Evolutionary conservation across 2,888 invertebrate genomes (phyloP).

Genomic region (Theristus sp.): DNA sequence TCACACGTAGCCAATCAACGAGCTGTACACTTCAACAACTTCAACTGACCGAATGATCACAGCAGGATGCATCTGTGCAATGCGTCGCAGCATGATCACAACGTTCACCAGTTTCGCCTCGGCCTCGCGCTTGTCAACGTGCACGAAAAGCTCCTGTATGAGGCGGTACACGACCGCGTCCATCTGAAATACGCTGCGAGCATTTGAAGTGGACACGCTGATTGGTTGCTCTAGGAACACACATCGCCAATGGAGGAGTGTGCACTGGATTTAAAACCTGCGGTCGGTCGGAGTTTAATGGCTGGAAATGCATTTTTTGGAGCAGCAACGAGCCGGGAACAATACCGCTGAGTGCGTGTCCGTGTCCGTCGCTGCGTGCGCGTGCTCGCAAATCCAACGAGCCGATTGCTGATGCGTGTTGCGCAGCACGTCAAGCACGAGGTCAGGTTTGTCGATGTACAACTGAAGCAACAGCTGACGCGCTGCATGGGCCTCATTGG

Average conservation of each 20-base stretch:
- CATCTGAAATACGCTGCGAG: neutral
- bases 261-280: too few relatives aligned
- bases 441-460: neutral
- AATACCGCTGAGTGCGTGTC: too few relatives aligned
- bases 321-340: too few relatives aligned
- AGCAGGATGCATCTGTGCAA: neutral
- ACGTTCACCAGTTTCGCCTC: neutral
- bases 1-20: too few relatives aligned
- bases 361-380: too few relatives aligned
- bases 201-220: too few relatives aligned
- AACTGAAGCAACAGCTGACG: neutral
- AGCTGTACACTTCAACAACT: too few relatives aligned
- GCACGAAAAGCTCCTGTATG: neutral
- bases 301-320: too few relatives aligned
- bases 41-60: neutral
- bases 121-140: neutral
- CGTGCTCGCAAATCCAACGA: neutral
- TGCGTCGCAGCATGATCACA: neutral
- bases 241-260: too few relatives aligned
- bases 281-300: too few relatives aligned
- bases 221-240: too few relatives aligned
- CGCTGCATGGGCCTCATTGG: neutral
- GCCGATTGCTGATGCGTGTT: too few relatives aligned
- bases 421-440: neutral
- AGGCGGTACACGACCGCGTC: neutral